Conservation (phyloP, 1,140 invertebrate genomes). For the Brachionus manjavacas region DNA sequence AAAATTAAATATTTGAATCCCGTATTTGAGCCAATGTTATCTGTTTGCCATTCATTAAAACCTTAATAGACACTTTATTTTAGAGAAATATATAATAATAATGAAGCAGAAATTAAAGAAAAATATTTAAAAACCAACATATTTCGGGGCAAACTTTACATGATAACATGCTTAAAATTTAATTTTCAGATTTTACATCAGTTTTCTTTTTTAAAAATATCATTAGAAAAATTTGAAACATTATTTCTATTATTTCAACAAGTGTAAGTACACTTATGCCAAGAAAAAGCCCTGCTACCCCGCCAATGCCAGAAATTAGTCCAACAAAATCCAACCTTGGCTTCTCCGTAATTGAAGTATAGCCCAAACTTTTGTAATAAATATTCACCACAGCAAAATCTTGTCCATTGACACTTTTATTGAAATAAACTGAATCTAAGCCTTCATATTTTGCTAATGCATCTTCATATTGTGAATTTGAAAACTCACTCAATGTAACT, state of each 20-base stretch:
- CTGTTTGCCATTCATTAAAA: too few species aligned
- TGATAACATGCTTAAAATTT: too few species aligned
- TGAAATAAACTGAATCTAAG: not conserved
- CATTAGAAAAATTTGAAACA: not conserved
- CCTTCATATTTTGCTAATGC: not conserved
- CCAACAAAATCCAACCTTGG: not conserved
- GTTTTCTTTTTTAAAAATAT: not conserved
- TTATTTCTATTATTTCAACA: slow-evolving; percentile 6
- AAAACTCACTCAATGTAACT: not conserved
- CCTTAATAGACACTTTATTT: too few species aligned
- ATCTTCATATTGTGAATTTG: not conserved
- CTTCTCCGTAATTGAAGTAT: not conserved
- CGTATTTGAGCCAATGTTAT: too few species aligned
- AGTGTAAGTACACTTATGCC: not conserved
- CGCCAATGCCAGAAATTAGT: slow-evolving; percentile 6
- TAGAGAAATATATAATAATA: too few species aligned
- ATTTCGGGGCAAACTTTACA: too few species aligned
- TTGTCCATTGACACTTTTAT: not conserved
- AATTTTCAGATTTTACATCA: not conserved
- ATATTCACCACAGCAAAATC: not conserved
- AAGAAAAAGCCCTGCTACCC: not conserved
- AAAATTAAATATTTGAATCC: too few species aligned
- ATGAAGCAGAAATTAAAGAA: too few species aligned
- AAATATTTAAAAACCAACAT: too few species aligned
- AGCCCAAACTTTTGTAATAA: not conserved